A percentile compares a stretch with the other conserved stretches of the same genome.
Evolutionary conservation across 2,888 invertebrate species (phyloP).

Genomic region (Tenthredo mesomela): DNA sequence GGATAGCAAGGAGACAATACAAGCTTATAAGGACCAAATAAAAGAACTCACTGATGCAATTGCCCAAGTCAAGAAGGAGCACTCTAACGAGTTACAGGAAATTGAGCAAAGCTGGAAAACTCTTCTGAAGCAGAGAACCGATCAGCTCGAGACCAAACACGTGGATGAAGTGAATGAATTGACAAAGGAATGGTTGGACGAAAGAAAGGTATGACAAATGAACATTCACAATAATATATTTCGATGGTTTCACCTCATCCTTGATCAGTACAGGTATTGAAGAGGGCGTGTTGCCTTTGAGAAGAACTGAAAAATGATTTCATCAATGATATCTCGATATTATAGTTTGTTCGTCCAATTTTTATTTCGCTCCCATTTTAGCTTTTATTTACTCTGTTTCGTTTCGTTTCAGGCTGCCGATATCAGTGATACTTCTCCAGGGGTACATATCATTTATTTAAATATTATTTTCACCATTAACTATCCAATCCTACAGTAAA

Average conservation of each 20-base stretch:
- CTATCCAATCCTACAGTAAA: neutral
- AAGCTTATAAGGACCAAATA: constrained; percentile 67
- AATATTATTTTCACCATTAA: constrained; percentile 5
- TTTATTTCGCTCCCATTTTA: constrained; percentile 48
- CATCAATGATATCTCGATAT: neutral
- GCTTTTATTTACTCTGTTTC: constrained; percentile 54
- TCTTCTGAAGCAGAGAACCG: constrained; percentile 68
- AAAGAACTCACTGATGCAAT: constrained; percentile 65
- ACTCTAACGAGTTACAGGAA: constrained; percentile 70
- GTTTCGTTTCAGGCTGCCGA: constrained; percentile 54
- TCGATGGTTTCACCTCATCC: neutral
- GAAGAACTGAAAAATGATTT: neutral
- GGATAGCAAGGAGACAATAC: constrained; percentile 65
- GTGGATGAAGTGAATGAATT: constrained; percentile 71
- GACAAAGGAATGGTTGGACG: constrained; percentile 75
- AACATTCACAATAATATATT: neutral
- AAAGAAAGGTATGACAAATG: constrained; percentile 71
- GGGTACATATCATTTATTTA: constrained; percentile 42
- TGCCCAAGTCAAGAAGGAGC: constrained; percentile 66
- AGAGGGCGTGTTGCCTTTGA: neutral
- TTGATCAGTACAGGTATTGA: neutral
- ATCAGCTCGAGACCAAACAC: constrained; percentile 69
- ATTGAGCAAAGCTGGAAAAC: constrained; percentile 74
- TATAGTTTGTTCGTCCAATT: constrained; percentile 18
- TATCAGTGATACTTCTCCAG: constrained; percentile 51